A percentile compares a stretch with the other conserved stretches of the same genome.
Evolutionary conservation across 2,888 invertebrate species (phyloP).

Genomic region (Ormyrus thymus): DNA sequence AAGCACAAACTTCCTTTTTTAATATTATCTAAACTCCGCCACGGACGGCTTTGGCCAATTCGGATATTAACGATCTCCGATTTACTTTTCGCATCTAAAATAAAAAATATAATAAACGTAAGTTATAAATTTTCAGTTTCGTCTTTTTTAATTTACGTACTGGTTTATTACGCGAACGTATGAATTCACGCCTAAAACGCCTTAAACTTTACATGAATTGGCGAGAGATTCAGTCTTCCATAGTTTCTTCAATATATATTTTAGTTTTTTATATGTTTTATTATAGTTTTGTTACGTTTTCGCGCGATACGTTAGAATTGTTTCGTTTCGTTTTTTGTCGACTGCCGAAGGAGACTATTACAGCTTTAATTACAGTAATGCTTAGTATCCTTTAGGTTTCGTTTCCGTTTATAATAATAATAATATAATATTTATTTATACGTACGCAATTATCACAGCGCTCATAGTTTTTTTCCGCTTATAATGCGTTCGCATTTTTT

Average conservation of each 20-base stretch:
- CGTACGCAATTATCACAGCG: slow-evolving; percentile 74
- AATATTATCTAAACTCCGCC: slow-evolving; percentile 17
- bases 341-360: slow-evolving; percentile 27
- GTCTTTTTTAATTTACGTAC: slow-evolving; percentile 60
- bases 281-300: slow-evolving; percentile 58
- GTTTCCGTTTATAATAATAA: slow-evolving; percentile 58
- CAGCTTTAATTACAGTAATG: slow-evolving; percentile 62
- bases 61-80: neutral
- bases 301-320: slow-evolving; percentile 59
- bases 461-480: slow-evolving; percentile 69
- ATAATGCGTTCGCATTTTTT: slow-evolving; percentile 54
- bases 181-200: slow-evolving; percentile 60
- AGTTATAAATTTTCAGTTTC: slow-evolving; percentile 63
- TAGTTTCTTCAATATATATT: slow-evolving; percentile 52
- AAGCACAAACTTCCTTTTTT: neutral
- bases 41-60: slow-evolving; percentile 60
- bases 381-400: slow-evolving; percentile 29
- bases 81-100: slow-evolving; percentile 55
- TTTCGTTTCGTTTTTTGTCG: slow-evolving; percentile 68
- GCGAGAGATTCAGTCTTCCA: slow-evolving; percentile 72
- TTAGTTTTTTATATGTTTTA: slow-evolving; percentile 57
- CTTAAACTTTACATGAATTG: slow-evolving; percentile 64
- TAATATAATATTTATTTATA: slow-evolving; percentile 64
- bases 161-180: slow-evolving; percentile 59
- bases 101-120: slow-evolving; percentile 59